These are phyloP conservation scores for Drosophila lacteicornis DNA, from an alignment of 1,140 invertebrate genomes.

Conservation along the genomic window DNA sequence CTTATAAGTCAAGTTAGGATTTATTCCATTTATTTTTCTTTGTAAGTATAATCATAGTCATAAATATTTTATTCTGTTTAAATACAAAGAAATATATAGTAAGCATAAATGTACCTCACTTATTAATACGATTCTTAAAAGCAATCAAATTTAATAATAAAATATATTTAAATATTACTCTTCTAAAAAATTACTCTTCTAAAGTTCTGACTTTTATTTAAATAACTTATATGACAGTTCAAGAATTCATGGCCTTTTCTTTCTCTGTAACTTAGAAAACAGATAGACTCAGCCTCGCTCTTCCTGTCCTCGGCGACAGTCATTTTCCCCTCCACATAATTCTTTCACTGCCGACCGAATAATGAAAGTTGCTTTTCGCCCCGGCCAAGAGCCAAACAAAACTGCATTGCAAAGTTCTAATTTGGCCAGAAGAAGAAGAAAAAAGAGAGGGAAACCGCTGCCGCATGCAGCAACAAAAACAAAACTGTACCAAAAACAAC, in stretches of 20 bases:
- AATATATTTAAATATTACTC: no score
- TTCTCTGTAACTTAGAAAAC: conserved; percentile 15
- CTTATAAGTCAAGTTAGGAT: no score
- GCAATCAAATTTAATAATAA: no score
- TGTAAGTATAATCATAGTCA: no score
- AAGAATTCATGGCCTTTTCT: neutral
- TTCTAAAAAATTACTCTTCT: no score
- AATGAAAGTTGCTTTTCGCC: conserved; percentile 59
- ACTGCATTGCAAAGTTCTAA: conserved; percentile 65
- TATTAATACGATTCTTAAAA: no score
- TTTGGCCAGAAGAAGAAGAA: conserved; percentile 28
- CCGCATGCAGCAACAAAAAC: conserved; percentile 49
- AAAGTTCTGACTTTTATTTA: no score
- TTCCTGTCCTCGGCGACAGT: conserved; percentile 8
- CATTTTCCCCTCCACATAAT: conserved; percentile 19
- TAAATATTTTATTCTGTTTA: neutral
- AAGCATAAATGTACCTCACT: no score
- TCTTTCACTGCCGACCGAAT: conserved; percentile 27
- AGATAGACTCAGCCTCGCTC: conserved; percentile 12
- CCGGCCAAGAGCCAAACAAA: conserved; percentile 20
- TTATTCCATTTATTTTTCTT: no score
- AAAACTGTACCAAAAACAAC: conserved; percentile 71
- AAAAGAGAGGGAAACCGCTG: conserved; percentile 44
- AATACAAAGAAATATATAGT: no score
- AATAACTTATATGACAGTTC: no score